These are phyloP conservation scores for Psittacula echo DNA, from an alignment of 2,797 vertebrate species.

Conservation along the genomic window DNA sequence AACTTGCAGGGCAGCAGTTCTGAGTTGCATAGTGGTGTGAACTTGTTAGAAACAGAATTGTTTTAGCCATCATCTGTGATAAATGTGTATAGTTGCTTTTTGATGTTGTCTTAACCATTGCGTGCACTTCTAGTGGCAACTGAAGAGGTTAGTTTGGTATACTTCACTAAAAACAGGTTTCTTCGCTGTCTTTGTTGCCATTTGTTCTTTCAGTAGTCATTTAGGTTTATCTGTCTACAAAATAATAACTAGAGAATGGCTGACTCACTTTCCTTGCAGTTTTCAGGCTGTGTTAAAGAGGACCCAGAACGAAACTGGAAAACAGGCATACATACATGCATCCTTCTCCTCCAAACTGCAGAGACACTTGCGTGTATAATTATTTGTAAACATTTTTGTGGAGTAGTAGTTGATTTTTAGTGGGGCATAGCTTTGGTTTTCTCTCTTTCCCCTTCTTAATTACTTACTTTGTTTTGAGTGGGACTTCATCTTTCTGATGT, in stretches of 20 bases:
- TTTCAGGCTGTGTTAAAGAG: not conserved
- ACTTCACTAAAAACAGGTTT: constrained; percentile 38
- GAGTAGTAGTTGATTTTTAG: not conserved
- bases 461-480: not conserved
- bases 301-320: not conserved
- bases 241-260: not conserved
- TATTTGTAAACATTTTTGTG: not conserved
- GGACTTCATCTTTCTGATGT: not conserved
- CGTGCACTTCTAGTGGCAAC: not conserved
- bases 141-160: not conserved
- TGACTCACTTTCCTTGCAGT: not conserved
- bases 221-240: not conserved
- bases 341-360: not conserved
- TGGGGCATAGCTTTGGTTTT: not conserved
- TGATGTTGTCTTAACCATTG: constrained; percentile 45
- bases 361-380: not conserved
- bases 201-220: not conserved
- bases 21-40: not conserved
- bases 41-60: not conserved
- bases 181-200: not conserved
- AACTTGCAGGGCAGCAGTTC: not conserved
- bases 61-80: constrained; percentile 21
- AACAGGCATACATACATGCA: not conserved
- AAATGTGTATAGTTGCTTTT: constrained; percentile 24
- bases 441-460: not conserved